Evolutionary conservation across 1,140 invertebrate species (phyloP).

Genomic region (Drosophila ananassae): DNA sequence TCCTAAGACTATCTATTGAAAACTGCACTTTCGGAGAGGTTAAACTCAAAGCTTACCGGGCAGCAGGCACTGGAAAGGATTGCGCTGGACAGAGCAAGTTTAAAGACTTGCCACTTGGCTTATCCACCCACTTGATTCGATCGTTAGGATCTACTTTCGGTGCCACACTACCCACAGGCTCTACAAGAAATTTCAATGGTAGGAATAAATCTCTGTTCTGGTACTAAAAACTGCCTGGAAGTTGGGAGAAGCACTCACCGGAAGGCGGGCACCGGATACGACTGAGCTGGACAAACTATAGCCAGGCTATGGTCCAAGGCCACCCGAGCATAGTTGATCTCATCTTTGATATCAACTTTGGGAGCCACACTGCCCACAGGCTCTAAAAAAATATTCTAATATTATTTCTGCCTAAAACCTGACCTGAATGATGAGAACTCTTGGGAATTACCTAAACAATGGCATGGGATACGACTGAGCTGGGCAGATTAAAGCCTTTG

Average conservation of each 20-base stretch:
- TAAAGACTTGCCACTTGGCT: conserved; percentile 52
- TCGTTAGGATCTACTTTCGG: conserved; percentile 90
- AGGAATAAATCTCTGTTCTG: background rate
- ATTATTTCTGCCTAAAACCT: background rate
- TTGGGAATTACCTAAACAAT: conserved; percentile 85
- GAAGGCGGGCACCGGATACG: conserved; percentile 86
- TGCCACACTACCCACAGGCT: conserved; percentile 90
- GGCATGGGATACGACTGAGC: conserved; percentile 88
- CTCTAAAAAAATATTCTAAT: conserved; percentile 83
- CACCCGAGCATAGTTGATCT: conserved; percentile 67
- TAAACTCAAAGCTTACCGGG: conserved; percentile 84
- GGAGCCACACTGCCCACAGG: conserved; percentile 89
- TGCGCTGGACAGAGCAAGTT: conserved; percentile 88
- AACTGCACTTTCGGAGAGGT: conserved; percentile 40
- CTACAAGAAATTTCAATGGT: conserved; percentile 84
- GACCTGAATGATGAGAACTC: conserved; percentile 44
- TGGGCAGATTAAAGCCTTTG: conserved; percentile 87
- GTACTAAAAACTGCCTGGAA: conserved; percentile 36
- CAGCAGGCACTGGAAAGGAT: conserved; percentile 87
- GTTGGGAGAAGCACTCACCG: conserved; percentile 84
- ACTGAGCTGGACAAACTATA: conserved; percentile 88
- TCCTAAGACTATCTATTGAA: background rate
- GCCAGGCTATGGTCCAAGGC: conserved; percentile 84
- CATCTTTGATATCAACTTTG: conserved; percentile 85
- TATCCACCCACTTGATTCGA: conserved; percentile 76